Percentiles rank a stretch among this genome's conserved stretches.
Conservation (phyloP, 2,888 invertebrate species). For the Apotomis turbidana region DNA sequence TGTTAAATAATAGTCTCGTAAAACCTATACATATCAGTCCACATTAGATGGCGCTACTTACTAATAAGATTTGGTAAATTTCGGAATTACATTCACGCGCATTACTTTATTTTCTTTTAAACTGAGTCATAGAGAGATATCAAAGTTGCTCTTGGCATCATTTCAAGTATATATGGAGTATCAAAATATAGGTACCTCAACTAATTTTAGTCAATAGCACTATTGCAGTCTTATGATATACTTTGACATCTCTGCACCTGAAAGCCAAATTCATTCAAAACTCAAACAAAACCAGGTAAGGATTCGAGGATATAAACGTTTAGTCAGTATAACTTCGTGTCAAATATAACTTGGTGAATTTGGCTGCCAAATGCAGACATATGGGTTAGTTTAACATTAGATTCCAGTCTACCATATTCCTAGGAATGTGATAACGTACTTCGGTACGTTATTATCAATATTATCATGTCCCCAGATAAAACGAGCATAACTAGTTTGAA, state of each 20-base stretch:
- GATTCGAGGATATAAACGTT: neutral
- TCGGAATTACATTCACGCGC: neutral
- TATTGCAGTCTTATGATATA: conserved; percentile 40
- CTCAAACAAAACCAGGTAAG: neutral
- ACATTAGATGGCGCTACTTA: neutral
- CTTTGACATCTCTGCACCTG: conserved; percentile 24
- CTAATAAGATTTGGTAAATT: neutral
- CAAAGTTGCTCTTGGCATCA: conserved; percentile 13
- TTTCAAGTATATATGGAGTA: neutral
- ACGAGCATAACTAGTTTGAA: conserved; percentile 7
- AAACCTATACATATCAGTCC: too few species aligned
- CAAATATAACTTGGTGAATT: neutral
- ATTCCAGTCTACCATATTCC: conserved; percentile 12
- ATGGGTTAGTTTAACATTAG: conserved; percentile 45
- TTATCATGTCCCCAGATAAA: conserved; percentile 11
- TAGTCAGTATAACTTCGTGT: neutral
- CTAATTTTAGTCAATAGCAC: conserved; percentile 3
- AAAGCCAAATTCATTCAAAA: neutral
- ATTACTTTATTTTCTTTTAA: neutral
- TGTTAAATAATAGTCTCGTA: neutral
- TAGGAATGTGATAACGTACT: conserved; percentile 35
- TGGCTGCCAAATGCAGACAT: neutral
- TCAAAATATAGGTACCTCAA: conserved; percentile 12
- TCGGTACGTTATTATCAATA: conserved; percentile 11
- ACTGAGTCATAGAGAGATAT: neutral